Evolutionary conservation across 2,797 vertebrate species (phyloP), one percentile per base, ranked within the genome.

Genomic region (Tiaroga cobitis): DNA sequence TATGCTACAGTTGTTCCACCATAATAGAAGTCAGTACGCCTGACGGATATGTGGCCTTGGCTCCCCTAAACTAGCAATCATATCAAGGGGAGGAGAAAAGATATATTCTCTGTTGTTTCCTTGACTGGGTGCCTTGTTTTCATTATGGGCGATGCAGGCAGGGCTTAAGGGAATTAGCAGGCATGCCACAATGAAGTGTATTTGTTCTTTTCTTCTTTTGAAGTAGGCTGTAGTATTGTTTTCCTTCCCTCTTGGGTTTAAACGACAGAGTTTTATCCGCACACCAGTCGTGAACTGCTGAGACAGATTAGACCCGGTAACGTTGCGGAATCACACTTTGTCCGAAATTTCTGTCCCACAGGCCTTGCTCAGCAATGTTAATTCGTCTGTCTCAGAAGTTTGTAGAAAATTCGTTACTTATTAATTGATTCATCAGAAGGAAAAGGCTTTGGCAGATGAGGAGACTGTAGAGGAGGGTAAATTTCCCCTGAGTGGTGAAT

Each of bases 11-110:
- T 90, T 92, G 87, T 92, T 91, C 32, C 70, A 88, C 84, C 79
- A 83, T 91, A 92, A 92, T 92, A 85, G 89, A 91, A 93, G 87
- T 91, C 88, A 91, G 90, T 93, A 92, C 89, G 85, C 89, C 90
- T 90, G 88, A 91, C 87, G 92, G 92, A 94, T 92, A 91, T 85
- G 85, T 85, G 68, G 80, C 86, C 0, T 68, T 81, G 77, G 79
- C 82, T 89, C 83, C 85, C 41, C 84, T 86, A 90, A 90, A 88
- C 85, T 87, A 85, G 86, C 82, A 82, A 87, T 90, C 91, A 90
- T 81, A 84, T 80, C 76, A 84, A 84, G 76, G 82, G 82, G 70
- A 84, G 69, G 68, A 80, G 78, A 72, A 85, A 73, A 84, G 16
- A 84, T 78, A 65, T 65, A 63, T 81, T 69, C 59, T 73, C 68